Evolutionary conservation across 2,888 invertebrate genomes (phyloP), one percentile per base, ranked within the genome.

Genomic region (Julus scandinavius): DNA sequence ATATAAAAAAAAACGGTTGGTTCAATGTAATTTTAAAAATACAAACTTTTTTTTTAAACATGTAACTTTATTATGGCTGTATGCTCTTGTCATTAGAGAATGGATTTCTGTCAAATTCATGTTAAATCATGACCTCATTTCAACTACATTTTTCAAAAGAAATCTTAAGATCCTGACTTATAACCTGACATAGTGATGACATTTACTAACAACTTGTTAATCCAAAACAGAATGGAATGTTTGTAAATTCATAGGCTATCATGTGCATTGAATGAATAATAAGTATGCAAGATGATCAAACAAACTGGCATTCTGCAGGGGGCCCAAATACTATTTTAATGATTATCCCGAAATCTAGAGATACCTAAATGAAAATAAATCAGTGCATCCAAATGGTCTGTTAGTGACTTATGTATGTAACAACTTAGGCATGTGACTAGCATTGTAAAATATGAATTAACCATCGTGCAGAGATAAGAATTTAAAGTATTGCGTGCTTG

Each of bases 81-180:
- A 45, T 45, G 45, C 5, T 80, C 38, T 80, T 80, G 9, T 38
- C 13, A 80, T 38, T 80, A 80, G 11, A 13, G 80, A 80, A 80
- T 80, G 38, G 38, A 38, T 80, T 80, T 29, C 38, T 80, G 29
- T 80, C 9, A 80, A 80, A 80, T 38, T 38, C 80, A 20, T 2
- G 80, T 80, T 80, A 38, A 80, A 80, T 9, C 80, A 80, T 38
- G 80, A 38, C 80, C 80, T 80, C 38, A 80, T 80, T 54, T 80
- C 38, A 80, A 38, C 20, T 38, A 1, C 3, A 38, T 72, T 11
- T 20, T 38, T 80, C 5, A 80, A 80, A 29, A 38, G 1, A 29
- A 29, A 29, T 29, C 29, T 38, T 6, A 80, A 38, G 80, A 38
- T 80, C 11, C 45, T 45, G 45, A 45, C 45, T 45, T 45, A 80